These are phyloP conservation scores for Strigamia transsilvanica DNA, from an alignment of 2,888 invertebrate genomes.

Conservation along the genomic window DNA sequence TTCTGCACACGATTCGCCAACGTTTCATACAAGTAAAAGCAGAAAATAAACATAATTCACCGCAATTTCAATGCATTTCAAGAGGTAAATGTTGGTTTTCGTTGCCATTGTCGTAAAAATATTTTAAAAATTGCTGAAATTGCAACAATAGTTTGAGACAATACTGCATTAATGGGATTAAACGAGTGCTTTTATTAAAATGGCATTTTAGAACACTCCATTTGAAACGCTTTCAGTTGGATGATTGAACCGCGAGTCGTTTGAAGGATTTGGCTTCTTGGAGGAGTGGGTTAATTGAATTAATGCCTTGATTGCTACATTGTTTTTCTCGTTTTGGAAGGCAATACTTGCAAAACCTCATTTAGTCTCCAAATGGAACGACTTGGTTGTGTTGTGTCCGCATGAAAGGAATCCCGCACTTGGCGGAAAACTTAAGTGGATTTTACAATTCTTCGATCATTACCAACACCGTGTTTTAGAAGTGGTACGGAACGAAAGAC, in stretches of 20 bases:
- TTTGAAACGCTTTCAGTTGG: not conserved
- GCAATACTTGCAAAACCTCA: not conserved
- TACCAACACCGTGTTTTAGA: constrained; percentile 14
- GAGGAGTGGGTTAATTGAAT: not conserved
- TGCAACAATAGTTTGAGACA: not conserved
- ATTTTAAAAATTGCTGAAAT: too few species aligned
- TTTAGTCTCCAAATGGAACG: not conserved
- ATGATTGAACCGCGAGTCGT: not conserved
- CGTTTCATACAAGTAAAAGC: too few species aligned
- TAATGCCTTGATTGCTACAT: not conserved
- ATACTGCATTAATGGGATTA: not conserved
- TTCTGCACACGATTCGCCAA: not conserved
- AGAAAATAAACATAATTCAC: too few species aligned
- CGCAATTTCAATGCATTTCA: too few species aligned
- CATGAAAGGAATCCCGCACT: not conserved
- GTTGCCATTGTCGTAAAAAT: too few species aligned
- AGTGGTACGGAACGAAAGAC: not conserved
- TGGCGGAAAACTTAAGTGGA: constrained; percentile 1
- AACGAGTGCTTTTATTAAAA: too few species aligned
- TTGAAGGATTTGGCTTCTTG: not conserved
- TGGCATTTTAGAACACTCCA: not conserved
- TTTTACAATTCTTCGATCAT: constrained; percentile 32
- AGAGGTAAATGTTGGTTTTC: too few species aligned
- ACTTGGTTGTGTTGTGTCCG: constrained; percentile 5
- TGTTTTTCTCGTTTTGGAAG: not conserved